Evolutionary conservation across 2,888 invertebrate species (phyloP).

Genomic region (Amblyjoppa proteus): DNA sequence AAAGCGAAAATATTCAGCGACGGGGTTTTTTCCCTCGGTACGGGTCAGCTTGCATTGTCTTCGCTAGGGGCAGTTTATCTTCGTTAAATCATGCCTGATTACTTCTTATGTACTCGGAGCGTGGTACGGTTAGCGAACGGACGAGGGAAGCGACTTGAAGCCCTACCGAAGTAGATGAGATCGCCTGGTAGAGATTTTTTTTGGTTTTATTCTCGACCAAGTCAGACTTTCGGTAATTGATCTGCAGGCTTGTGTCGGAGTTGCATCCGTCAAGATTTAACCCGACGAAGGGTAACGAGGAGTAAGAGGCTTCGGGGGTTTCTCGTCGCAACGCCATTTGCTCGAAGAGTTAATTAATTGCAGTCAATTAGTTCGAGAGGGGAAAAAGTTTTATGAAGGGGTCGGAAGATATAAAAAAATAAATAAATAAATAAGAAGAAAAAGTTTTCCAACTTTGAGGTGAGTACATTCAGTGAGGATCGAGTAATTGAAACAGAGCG

Average conservation of each 20-base stretch:
- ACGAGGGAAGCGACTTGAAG: constrained; percentile 1
- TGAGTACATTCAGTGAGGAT: constrained; percentile 5
- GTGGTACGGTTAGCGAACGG: background rate
- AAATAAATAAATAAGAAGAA: background rate
- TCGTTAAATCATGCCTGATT: constrained; percentile 39
- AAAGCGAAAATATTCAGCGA: constrained; percentile 5
- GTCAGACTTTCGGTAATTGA: background rate
- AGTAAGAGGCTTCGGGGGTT: background rate
- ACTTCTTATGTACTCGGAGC: constrained; percentile 7
- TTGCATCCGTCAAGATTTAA: constrained; percentile 36
- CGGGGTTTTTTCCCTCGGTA: background rate
- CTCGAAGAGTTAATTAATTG: constrained; percentile 41
- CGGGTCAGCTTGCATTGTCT: constrained; percentile 19
- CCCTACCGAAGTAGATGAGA: constrained; percentile 19
- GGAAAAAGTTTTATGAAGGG: background rate
- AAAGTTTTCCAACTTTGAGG: constrained; percentile 30
- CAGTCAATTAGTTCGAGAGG: constrained; percentile 9
- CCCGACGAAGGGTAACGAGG: background rate
- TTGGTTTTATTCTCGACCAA: background rate
- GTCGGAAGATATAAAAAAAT: background rate
- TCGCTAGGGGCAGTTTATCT: constrained; percentile 40
- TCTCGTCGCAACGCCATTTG: constrained; percentile 9
- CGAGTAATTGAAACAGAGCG: constrained; percentile 56
- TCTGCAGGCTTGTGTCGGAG: background rate
- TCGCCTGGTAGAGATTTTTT: constrained; percentile 5